Conservation (phyloP, 2,113 vertebrate genomes). For the Nestor notabilis region DNA sequence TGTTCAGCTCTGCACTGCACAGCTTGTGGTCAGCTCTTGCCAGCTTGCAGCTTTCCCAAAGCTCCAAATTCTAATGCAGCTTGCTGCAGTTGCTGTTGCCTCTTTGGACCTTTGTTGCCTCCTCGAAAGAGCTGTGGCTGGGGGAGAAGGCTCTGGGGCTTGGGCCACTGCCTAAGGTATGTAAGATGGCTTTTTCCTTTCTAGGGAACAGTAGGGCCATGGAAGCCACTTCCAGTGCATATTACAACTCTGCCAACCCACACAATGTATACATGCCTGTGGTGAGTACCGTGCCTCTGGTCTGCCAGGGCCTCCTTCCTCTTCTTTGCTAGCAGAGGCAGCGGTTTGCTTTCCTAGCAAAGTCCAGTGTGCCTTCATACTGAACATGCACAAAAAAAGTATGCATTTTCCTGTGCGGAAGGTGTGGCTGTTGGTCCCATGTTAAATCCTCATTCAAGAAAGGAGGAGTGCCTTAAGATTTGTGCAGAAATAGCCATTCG, state of each 20-base stretch:
- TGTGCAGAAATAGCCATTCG: background rate
- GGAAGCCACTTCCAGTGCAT: slow-evolving; percentile 85
- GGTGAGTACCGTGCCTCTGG: slow-evolving; percentile 68
- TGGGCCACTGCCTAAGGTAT: background rate
- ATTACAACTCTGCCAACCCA: slow-evolving; percentile 89
- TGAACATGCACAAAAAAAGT: background rate
- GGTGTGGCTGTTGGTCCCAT: background rate
- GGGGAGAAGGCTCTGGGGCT: background rate
- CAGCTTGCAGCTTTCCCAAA: background rate
- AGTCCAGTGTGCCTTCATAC: background rate
- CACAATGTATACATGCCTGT: slow-evolving; percentile 92
- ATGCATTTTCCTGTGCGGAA: background rate
- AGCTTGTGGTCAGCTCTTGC: background rate
- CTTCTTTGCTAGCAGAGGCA: background rate
- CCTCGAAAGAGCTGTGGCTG: background rate
- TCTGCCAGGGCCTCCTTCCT: background rate
- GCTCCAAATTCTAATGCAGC: background rate
- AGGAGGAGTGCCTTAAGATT: background rate
- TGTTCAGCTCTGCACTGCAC: background rate
- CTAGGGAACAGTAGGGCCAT: slow-evolving; percentile 82
- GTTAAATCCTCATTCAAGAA: background rate
- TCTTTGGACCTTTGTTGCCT: background rate
- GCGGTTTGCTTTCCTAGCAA: background rate
- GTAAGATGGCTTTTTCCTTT: background rate
- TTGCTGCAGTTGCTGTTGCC: background rate